Evolutionary conservation across 2,888 invertebrate species (phyloP), one percentile per base, ranked within the genome.

Genomic region (Metopia argyrocephala): DNA sequence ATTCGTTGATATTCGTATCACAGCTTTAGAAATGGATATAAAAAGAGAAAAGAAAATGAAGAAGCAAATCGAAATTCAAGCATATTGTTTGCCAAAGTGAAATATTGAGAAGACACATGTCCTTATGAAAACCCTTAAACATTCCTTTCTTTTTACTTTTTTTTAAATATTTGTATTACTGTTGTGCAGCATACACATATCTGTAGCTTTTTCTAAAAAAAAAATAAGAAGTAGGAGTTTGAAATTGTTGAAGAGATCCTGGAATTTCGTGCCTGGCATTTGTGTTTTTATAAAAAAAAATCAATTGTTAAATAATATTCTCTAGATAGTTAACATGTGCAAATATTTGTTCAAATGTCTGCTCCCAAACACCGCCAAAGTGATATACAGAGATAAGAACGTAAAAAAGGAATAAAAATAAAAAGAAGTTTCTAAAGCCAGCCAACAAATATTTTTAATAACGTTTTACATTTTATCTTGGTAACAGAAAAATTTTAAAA

Each of bases 331-430:
- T 79, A 74, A 59, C 75, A 65, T 69, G 69, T 68, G 59, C 52
- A 74, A 79, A 79, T 75, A 79, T 74, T 79, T 79, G 79, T 52
- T 50, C 52, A 57, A 69, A 79, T 69, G 74, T 79, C 74, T 78
- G 45, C 50, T 65, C 12, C 46, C 28, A 52, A 68, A 59, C 31
- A 48, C 23, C 21, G 18, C 23, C 5, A 61, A 52, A n/a, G n/a
- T n/a, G n/a, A n/a, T n/a, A 59, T 27, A 68, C 12, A 45, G n/a
- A 56, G 23, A 25, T n/a, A 27, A 6, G 56, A 5, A 27, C 12
- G 48, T 12, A 28, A 54, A n/a, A 20, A 54, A 46, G 2, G 7
- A 46, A 46, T 21, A 57, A 27, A 56, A 56, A 46, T 23, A 6
- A 5, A 46, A 7, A 28, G 20, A 52, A n/a, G n/a, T n/a, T n/a